Conservation (phyloP, 2,113 vertebrate species). For the Clarias macrocephalus region DNA sequence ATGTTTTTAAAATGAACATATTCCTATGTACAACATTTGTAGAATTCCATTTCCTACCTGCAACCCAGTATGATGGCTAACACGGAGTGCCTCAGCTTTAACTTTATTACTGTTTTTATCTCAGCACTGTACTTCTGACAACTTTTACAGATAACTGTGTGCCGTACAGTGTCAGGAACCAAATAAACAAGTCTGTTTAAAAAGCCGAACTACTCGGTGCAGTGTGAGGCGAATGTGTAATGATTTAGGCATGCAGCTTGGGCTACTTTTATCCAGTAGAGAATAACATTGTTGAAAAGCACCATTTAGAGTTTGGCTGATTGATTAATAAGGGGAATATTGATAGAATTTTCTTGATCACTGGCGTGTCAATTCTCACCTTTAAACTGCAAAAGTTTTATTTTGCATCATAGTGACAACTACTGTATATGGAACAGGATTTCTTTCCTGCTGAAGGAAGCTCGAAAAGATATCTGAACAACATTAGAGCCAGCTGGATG, state of each 20-base stretch:
- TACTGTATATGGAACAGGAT: not conserved
- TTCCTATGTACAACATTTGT: not conserved
- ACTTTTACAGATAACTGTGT: not conserved
- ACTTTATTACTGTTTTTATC: not conserved
- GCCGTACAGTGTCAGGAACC: not conserved
- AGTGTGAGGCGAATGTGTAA: not conserved
- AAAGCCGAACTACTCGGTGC: not conserved
- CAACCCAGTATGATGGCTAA: not conserved
- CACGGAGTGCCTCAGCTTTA: not conserved
- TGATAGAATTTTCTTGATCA: not conserved
- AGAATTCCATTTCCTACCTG: not conserved
- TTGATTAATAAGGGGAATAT: not conserved
- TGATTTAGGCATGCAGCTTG: not conserved
- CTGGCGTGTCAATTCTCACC: not conserved
- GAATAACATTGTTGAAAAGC: not conserved
- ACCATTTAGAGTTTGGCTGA: not conserved
- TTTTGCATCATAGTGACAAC: not conserved
- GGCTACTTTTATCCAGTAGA: not conserved
- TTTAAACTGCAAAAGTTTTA: not conserved
- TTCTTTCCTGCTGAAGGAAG: not conserved
- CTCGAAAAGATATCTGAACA: not conserved
- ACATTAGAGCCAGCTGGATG: conserved; percentile 8
- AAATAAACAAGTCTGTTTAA: not conserved
- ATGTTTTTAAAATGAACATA: not conserved
- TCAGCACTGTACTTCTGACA: not conserved